Evolutionary conservation across 2,797 vertebrate genomes (phyloP).

Genomic region (Pangasius mekongensis): DNA sequence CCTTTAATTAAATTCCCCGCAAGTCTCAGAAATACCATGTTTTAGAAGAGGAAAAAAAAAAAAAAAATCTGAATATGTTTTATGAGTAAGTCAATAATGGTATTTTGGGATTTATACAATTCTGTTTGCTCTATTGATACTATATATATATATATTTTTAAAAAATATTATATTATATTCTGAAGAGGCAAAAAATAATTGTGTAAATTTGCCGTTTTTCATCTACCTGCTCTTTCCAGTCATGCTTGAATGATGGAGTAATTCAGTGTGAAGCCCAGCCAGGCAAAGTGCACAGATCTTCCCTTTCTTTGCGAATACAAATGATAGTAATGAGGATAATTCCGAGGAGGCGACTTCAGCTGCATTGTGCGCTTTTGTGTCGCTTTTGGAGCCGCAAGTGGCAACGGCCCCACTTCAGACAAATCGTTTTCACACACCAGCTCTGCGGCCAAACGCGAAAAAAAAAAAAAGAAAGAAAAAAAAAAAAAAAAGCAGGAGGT

Average conservation of each 20-base stretch:
- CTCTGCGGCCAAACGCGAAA: slow-evolving; percentile 7
- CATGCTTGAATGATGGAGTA: slow-evolving; percentile 31
- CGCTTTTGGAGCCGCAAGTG: slow-evolving; percentile 37
- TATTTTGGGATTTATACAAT: not conserved
- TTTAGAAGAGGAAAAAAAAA: not conserved
- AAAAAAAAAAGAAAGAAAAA: not conserved
- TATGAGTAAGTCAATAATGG: not conserved
- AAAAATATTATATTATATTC: not conserved
- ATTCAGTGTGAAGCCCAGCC: slow-evolving; percentile 40
- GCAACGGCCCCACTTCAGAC: slow-evolving; percentile 41
- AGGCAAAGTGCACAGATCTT: slow-evolving; percentile 38
- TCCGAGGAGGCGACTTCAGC: slow-evolving; percentile 33
- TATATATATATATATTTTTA: not conserved
- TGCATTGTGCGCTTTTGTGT: slow-evolving; percentile 27
- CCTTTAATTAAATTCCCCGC: not conserved
- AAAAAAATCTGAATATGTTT: not conserved
- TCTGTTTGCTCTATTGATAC: not conserved
- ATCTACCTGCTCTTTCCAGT: slow-evolving; percentile 38
- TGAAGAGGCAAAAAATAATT: not conserved
- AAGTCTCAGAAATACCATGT: not conserved
- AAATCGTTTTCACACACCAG: slow-evolving; percentile 41
- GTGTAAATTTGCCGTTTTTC: not conserved
- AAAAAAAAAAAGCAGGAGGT: not conserved
- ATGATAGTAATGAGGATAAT: slow-evolving; percentile 54
- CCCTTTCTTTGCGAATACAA: slow-evolving; percentile 38